phyloP scores from a whole-genome alignment of 2,113 vertebrate species.

The Stercorarius parasiticus region DNA sequence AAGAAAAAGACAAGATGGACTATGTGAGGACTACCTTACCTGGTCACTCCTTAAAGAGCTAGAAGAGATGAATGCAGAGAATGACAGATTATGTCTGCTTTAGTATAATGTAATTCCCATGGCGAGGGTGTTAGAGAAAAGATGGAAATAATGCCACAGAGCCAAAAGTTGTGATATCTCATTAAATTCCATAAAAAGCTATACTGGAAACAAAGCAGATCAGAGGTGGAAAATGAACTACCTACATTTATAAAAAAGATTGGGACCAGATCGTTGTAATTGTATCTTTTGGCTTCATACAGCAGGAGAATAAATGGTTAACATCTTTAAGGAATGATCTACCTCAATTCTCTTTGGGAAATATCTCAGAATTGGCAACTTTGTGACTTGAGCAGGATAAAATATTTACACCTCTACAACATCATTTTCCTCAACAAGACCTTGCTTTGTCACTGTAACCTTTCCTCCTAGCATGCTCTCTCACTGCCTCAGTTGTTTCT shows the following conservation, averaged over 20 bases:
- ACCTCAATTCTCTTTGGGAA: background rate
- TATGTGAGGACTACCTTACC: background rate
- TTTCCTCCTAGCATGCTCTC: background rate
- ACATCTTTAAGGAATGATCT: background rate
- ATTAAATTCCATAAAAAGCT: background rate
- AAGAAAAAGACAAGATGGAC: background rate
- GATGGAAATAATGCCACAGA: background rate
- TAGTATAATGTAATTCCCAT: background rate
- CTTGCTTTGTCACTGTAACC: background rate
- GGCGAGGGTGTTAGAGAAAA: background rate
- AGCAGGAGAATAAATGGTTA: background rate
- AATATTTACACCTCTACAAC: background rate
- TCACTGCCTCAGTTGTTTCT: fast-evolving
- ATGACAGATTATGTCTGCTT: background rate
- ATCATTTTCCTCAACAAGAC: background rate
- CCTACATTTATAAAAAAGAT: background rate
- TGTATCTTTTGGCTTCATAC: background rate
- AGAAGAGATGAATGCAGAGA: background rate
- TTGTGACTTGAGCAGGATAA: background rate
- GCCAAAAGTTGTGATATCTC: background rate
- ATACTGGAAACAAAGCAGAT: background rate
- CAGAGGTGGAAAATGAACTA: background rate
- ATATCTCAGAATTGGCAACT: background rate
- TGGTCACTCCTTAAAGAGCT: background rate
- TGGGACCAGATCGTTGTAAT: background rate